Evolutionary conservation across 2,113 vertebrate genomes (phyloP).

Genomic region (Paraplagusia blochii): DNA sequence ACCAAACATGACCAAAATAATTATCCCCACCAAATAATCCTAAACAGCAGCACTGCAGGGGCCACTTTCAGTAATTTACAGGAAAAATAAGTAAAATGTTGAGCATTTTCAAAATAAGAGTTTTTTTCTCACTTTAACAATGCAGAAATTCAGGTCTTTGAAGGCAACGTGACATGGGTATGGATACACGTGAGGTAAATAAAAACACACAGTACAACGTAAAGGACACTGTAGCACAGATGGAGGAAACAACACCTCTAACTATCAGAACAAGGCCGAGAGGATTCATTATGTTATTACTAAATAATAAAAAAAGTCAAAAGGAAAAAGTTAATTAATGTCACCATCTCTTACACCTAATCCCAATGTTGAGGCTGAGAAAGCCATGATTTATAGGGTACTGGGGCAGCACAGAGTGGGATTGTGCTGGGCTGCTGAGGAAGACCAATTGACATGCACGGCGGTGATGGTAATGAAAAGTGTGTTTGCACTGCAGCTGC

Average conservation of each 20-base stretch:
- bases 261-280: no score
- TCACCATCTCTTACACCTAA: constrained; percentile 16
- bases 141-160: not conserved
- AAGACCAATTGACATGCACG: constrained; percentile 75
- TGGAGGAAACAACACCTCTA: no score
- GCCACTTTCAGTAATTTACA: no score
- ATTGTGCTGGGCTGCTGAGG: constrained; percentile 60
- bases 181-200: no score
- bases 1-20: no score
- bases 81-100: no score
- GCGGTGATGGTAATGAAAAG: constrained; percentile 58
- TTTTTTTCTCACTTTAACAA: not conserved
- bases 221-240: no score
- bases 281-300: not conserved
- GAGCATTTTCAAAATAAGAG: not conserved
- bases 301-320: not conserved
- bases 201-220: no score
- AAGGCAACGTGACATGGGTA: not conserved
- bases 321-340: not conserved
- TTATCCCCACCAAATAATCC: no score
- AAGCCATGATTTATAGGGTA: constrained; percentile 68
- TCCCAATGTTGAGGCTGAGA: constrained; percentile 36
- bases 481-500: constrained; percentile 66
- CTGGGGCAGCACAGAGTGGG: constrained; percentile 70
- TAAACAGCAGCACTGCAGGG: no score